A percentile compares a stretch with the other conserved stretches of the same genome.
These are phyloP conservation scores for Dynastes maya DNA, from an alignment of 2,888 invertebrate genomes.

Conservation along the genomic window DNA sequence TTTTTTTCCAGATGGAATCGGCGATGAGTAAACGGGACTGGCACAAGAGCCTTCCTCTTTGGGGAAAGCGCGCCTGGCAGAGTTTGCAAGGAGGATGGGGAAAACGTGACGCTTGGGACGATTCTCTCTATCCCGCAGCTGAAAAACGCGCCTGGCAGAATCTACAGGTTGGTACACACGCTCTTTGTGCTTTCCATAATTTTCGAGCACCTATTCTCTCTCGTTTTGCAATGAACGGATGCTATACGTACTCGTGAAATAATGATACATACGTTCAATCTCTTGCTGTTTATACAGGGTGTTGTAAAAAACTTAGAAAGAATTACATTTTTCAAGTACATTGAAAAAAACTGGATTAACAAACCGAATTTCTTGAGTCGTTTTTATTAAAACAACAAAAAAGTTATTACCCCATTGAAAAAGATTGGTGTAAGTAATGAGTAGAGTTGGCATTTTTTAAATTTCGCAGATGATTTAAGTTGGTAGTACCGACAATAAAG, in stretches of 20 bases:
- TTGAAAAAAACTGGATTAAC: no score
- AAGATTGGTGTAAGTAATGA: no score
- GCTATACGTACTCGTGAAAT: not conserved
- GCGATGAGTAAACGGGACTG: slow-evolving; percentile 77
- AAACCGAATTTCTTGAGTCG: no score
- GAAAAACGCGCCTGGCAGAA: slow-evolving; percentile 77
- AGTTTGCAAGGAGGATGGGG: slow-evolving; percentile 75
- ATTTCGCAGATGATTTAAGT: no score
- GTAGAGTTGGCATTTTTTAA: no score
- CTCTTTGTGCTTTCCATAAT: slow-evolving; percentile 3
- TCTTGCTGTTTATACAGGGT: no score
- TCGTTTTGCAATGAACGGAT: not conserved
- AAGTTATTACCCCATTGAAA: no score
- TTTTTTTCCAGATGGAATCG: slow-evolving; percentile 69
- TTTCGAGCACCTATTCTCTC: slow-evolving; percentile 8
- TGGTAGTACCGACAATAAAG: no score
- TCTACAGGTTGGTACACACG: slow-evolving; percentile 64
- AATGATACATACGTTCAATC: not conserved
- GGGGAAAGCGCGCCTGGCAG: slow-evolving; percentile 76
- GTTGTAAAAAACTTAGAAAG: no score
- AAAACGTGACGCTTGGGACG: slow-evolving; percentile 69
- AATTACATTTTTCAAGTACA: no score
- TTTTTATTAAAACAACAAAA: no score
- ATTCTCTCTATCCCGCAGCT: slow-evolving; percentile 58
- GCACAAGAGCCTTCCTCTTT: slow-evolving; percentile 75